Percentiles rank a stretch among this genome's conserved stretches.
phyloP scores from a whole-genome alignment of 2,113 vertebrate species.

The Donacobius atricapilla region DNA sequence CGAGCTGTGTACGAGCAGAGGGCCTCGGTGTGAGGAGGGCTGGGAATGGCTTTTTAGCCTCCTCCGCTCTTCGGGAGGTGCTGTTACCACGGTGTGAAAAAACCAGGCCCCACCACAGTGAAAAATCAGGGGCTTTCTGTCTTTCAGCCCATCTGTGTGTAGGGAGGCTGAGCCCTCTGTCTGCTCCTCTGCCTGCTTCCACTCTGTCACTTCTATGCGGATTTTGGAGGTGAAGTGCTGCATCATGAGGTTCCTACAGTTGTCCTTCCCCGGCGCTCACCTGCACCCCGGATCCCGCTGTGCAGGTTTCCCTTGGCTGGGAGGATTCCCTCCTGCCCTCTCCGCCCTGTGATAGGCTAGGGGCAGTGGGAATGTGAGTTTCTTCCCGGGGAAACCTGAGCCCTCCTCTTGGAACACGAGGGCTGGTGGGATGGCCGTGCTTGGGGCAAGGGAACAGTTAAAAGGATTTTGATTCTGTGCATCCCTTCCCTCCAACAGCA shows the following conservation, averaged over 20 bases:
- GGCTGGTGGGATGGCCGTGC: not conserved
- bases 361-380: not conserved
- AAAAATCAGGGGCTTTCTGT: not conserved
- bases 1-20: not conserved
- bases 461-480: not conserved
- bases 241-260: not conserved
- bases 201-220: not conserved
- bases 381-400: not conserved
- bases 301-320: not conserved
- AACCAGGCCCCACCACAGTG: accelerated
- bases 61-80: not conserved
- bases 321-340: not conserved
- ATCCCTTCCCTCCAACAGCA: not conserved
- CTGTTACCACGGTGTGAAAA: accelerated
- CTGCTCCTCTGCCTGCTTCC: not conserved
- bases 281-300: accelerated
- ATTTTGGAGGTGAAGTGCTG: accelerated
- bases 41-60: not conserved
- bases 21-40: not conserved
- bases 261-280: not conserved
- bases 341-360: not conserved
- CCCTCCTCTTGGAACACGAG: accelerated
- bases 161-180: not conserved
- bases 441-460: not conserved
- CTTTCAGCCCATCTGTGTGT: not conserved